A percentile compares a stretch with the other conserved stretches of the same genome.
Evolutionary conservation across 2,797 vertebrate species (phyloP).

Genomic region (Tympanoctomys barrerae): DNA sequence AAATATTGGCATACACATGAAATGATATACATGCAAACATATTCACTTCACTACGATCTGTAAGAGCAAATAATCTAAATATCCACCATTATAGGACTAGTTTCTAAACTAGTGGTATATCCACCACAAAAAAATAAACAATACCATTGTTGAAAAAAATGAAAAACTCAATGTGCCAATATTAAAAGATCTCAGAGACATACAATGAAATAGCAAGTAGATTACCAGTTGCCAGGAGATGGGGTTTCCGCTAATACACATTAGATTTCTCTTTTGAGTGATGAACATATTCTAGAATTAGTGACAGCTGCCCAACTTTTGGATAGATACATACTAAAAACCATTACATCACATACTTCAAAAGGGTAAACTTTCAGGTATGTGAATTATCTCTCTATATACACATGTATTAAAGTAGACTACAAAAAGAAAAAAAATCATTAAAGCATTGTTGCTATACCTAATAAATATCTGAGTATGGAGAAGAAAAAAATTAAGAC

Average conservation of each 20-base stretch:
- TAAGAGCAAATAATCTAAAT: background rate
- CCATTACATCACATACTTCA: background rate
- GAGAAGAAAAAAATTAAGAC: constrained; percentile 43
- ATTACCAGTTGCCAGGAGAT: background rate
- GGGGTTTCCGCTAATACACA: background rate
- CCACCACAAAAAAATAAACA: background rate
- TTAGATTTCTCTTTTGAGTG: background rate
- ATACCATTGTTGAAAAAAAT: background rate
- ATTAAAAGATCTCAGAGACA: constrained; percentile 58
- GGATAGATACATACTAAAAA: background rate
- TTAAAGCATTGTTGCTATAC: background rate
- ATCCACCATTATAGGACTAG: background rate
- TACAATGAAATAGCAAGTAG: background rate
- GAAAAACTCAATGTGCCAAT: background rate
- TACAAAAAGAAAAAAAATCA: background rate
- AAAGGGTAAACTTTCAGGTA: background rate
- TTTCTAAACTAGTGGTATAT: background rate
- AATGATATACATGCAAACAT: background rate
- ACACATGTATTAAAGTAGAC: background rate
- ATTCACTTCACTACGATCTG: background rate
- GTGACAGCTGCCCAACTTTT: background rate
- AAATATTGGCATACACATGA: background rate
- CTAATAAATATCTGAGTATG: constrained; percentile 5
- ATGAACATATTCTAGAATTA: background rate
- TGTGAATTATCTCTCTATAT: background rate